A percentile compares a stretch with the other conserved stretches of the same genome.
These are phyloP conservation scores for Platyscapa corneri DNA, from an alignment of 1,140 invertebrate species.

Conservation along the genomic window DNA sequence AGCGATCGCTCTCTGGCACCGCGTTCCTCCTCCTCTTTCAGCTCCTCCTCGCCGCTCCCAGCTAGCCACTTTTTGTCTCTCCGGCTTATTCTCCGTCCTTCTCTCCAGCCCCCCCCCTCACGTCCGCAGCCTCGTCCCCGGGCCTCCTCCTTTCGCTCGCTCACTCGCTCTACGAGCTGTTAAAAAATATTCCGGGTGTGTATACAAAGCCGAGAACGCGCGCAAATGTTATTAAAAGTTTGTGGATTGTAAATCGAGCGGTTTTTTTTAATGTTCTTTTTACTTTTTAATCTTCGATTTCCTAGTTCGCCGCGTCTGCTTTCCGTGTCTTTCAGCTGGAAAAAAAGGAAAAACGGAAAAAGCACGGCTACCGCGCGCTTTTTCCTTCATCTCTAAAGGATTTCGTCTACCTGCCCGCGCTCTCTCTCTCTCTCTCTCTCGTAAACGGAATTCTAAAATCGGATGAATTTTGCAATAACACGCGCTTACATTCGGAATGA, in stretches of 20 bases:
- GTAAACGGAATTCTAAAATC: neutral
- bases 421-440: too few species aligned
- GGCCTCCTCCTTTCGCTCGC: neutral
- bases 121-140: neutral
- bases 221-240: constrained; percentile 28
- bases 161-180: constrained; percentile 6
- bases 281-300: neutral
- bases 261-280: neutral
- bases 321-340: neutral
- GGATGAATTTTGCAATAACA: constrained; percentile 1
- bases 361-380: too few species aligned
- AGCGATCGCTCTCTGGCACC: constrained; percentile 68
- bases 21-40: constrained; percentile 42
- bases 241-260: constrained; percentile 1
- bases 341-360: neutral
- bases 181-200: constrained; percentile 33
- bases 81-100: neutral
- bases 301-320: neutral
- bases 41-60: constrained; percentile 14
- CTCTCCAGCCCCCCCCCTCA: neutral
- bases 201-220: constrained; percentile 5
- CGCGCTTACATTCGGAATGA: neutral
- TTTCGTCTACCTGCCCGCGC: neutral
- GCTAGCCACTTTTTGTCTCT: constrained; percentile 10
- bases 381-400: neutral